Evolutionary conservation across 2,797 vertebrate genomes (phyloP).

Genomic region (Siniperca undulata): DNA sequence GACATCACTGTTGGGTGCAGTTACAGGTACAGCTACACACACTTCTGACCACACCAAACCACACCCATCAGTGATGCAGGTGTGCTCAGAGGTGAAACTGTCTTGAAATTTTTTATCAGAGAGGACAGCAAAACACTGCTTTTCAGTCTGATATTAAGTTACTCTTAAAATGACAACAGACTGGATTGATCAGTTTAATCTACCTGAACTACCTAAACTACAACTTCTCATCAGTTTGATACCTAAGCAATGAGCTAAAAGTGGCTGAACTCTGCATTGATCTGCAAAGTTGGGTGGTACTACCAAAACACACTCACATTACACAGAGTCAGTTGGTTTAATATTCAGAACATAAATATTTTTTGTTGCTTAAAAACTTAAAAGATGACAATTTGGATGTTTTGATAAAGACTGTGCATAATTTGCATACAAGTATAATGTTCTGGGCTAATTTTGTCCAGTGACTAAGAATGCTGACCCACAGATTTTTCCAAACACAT

Average conservation of each 20-base stretch:
- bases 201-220: background rate
- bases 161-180: background rate
- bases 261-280: background rate
- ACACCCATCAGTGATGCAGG: background rate
- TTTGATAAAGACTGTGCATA: background rate
- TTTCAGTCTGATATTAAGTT: background rate
- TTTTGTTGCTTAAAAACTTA: background rate
- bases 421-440: background rate
- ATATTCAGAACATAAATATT: background rate
- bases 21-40: background rate
- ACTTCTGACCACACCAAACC: background rate
- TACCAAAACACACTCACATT: background rate
- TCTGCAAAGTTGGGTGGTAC: background rate
- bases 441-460: background rate
- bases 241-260: background rate
- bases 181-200: background rate
- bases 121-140: background rate
- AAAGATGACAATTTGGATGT: background rate
- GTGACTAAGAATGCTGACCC: background rate
- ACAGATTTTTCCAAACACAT: background rate
- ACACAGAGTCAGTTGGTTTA: background rate
- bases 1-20: background rate
- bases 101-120: background rate
- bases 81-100: background rate
- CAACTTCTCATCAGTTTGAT: background rate